A percentile compares a stretch with the other conserved stretches of the same genome.
Evolutionary conservation across 2,113 vertebrate species (phyloP).

Genomic region (Capreolus pygargus): DNA sequence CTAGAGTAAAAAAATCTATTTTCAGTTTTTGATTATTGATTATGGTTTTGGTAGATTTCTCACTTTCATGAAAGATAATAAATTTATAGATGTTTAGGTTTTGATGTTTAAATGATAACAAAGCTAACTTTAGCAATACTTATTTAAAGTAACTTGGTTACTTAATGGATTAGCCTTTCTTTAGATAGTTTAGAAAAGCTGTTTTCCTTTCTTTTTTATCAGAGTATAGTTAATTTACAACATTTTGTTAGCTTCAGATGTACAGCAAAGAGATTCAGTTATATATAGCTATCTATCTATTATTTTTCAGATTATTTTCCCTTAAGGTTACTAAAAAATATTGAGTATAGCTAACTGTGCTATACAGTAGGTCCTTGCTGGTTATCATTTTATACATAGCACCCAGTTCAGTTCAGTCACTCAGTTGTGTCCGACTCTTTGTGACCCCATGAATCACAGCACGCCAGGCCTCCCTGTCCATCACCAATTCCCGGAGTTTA

Average conservation of each 20-base stretch:
- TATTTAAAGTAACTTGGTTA: neutral
- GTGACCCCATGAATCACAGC: too few relatives aligned
- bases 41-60: constrained; percentile 4
- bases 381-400: neutral
- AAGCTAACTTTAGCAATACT: neutral
- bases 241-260: neutral
- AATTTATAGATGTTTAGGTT: neutral
- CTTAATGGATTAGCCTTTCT: neutral
- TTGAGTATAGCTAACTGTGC: neutral
- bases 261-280: neutral
- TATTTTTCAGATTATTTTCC: neutral
- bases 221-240: neutral
- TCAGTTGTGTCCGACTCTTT: too few relatives aligned
- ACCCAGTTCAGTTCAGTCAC: neutral
- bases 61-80: neutral
- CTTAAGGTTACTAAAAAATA: neutral
- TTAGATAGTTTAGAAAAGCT: neutral
- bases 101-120: neutral
- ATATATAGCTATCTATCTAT: neutral
- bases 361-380: neutral
- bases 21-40: neutral
- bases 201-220: neutral
- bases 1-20: neutral
- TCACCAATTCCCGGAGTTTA: too few relatives aligned
- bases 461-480: too few relatives aligned